Evolutionary conservation across 2,113 vertebrate genomes (phyloP).

Genomic region (Corythoichthys haematopterus): DNA sequence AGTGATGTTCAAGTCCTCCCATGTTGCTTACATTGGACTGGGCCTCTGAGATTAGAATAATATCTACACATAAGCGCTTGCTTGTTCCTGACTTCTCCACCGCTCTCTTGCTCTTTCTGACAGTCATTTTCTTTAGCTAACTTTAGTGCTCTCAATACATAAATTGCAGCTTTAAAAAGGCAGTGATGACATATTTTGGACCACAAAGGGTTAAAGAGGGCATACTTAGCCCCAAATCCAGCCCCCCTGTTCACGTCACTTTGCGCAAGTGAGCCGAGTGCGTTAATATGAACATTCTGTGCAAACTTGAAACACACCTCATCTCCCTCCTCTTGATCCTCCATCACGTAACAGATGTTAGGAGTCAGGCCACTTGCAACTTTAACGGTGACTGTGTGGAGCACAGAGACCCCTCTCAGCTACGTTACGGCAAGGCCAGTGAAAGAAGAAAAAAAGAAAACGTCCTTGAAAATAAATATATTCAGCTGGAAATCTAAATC

Average conservation of each 20-base stretch:
- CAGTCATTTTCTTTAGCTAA: slow-evolving; percentile 11
- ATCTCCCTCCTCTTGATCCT: slow-evolving; percentile 8
- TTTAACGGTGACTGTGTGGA: slow-evolving; percentile 38
- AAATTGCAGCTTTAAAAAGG: background rate
- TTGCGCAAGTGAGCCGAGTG: slow-evolving; percentile 3
- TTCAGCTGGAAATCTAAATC: slow-evolving; percentile 50
- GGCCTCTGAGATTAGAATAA: slow-evolving; percentile 74
- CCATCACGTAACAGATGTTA: slow-evolving; percentile 45
- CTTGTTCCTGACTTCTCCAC: slow-evolving; percentile 56
- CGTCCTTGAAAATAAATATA: slow-evolving; percentile 42
- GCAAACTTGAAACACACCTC: slow-evolving; percentile 15
- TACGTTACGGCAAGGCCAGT: slow-evolving; percentile 34
- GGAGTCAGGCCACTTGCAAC: slow-evolving; percentile 9
- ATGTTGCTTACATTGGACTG: slow-evolving; percentile 71
- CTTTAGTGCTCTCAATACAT: background rate
- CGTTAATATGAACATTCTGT: slow-evolving; percentile 9
- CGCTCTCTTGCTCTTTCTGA: slow-evolving; percentile 3
- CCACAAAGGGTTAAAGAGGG: background rate
- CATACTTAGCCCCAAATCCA: background rate
- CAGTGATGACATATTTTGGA: background rate
- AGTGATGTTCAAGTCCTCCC: slow-evolving; percentile 65
- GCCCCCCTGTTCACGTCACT: background rate
- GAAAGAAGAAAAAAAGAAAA: slow-evolving; percentile 20
- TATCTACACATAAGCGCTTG: slow-evolving; percentile 64
- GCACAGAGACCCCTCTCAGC: slow-evolving; percentile 69